Evolutionary conservation across 2,888 invertebrate genomes (phyloP).

Genomic region (Cheilosia vernalis): DNA sequence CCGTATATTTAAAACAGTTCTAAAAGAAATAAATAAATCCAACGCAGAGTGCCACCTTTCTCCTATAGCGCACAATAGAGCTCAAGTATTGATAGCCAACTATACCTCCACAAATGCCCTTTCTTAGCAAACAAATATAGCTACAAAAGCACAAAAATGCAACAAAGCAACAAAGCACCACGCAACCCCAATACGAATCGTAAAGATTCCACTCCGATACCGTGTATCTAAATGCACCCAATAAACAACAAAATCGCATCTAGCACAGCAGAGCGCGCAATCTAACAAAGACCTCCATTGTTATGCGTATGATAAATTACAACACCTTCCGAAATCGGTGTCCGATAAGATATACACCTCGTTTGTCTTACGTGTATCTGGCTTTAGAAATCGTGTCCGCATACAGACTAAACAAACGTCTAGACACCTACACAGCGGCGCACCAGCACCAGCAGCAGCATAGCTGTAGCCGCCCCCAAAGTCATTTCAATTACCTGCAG

Average conservation of each 20-base stretch:
- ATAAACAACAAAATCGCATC: slow-evolving; percentile 14
- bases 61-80: too few species aligned
- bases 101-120: slow-evolving; percentile 6
- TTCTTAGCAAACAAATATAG: slow-evolving; percentile 3
- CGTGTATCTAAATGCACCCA: slow-evolving; percentile 8
- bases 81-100: not conserved
- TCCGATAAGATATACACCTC: slow-evolving; percentile 48
- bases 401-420: slow-evolving; percentile 53
- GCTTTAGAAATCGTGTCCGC: slow-evolving; percentile 9
- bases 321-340: slow-evolving; percentile 50
- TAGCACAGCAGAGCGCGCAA: not conserved
- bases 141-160: not conserved
- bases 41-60: too few species aligned
- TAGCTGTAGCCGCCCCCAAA: slow-evolving; percentile 39
- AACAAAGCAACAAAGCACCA: not conserved
- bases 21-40: too few species aligned
- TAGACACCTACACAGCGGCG: slow-evolving; percentile 65
- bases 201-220: slow-evolving; percentile 30
- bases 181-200: not conserved
- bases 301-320: slow-evolving; percentile 60
- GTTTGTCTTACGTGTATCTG: slow-evolving; percentile 50
- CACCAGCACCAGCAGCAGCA: slow-evolving; percentile 4
- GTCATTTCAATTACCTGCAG: slow-evolving; percentile 67
- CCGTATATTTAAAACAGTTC: too few species aligned
- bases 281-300: slow-evolving; percentile 42